Evolutionary conservation across 2,888 invertebrate species (phyloP), one percentile per base, ranked within the genome.

Genomic region (Pseudanteris insignis): DNA sequence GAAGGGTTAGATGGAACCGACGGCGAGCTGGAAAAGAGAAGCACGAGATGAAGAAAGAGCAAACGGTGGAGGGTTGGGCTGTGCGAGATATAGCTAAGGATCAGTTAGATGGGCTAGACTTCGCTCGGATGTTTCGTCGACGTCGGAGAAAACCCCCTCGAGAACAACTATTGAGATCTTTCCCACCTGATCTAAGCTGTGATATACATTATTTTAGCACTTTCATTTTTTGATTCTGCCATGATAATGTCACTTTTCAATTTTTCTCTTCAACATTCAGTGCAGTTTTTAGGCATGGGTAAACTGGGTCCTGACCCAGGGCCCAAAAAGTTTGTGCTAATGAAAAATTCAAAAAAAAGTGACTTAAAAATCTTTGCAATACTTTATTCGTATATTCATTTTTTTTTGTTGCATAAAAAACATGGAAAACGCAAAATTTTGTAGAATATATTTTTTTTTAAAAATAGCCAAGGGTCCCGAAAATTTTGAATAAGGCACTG

Each of bases 1-100:
- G 50, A 43, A 67, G 70, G 68, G 69, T 70, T 70, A 64, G 66
- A 65, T 60, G 66, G 69, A 13, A 46, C 41, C 34, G 55, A 33
- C 38, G 40, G 26, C 15, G 38, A 41, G 34, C 36, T 29, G 26
- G 33, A 32, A 33, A 46, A 46, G 47, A 47, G 47, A 46, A 46
- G 46, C 38, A 38, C 46, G 46, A 46, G 54, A 54, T 54, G 44
- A 44, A 54, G 54, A 54, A 54, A 53, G 38, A 53, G 53, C 43
- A 53, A 44, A 44, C 32, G 25, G 34, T 40, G 46, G 55, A 40
- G 34, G 5, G 26, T 3, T 18, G 37, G 54, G 32, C 14, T 54
- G 46, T 46, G 46, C 46, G 46, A 54, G 54, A 46, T 21, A 18
- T n/a, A 46, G 47, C 40, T 40, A 55, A 55, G 55, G 55, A 55